These are phyloP conservation scores for Erinaceus europaeus DNA, from an alignment of 2,113 vertebrate species.

Conservation along the genomic window DNA sequence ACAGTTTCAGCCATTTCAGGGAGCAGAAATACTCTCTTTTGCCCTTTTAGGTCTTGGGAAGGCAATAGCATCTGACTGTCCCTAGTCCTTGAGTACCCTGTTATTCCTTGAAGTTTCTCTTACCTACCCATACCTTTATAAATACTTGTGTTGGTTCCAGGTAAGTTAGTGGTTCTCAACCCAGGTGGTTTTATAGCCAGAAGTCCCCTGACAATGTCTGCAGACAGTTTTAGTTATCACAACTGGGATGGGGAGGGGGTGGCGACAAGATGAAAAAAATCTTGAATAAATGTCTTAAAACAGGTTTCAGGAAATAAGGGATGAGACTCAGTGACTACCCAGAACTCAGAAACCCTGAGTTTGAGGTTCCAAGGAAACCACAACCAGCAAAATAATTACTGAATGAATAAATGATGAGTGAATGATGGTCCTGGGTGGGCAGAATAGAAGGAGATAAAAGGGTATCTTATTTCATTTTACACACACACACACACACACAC, in stretches of 20 bases:
- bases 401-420: neutral
- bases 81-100: neutral
- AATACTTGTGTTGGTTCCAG: neutral
- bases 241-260: no score
- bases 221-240: neutral
- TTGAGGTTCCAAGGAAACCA: neutral
- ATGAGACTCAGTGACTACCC: neutral
- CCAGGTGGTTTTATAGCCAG: neutral
- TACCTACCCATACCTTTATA: neutral
- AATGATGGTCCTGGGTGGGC: neutral
- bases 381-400: neutral
- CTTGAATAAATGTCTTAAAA: neutral
- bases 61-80: neutral
- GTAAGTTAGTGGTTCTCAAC: neutral
- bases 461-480: neutral
- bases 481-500: no score
- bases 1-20: neutral
- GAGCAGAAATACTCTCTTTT: neutral
- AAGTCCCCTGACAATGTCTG: neutral
- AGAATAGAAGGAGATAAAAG: neutral
- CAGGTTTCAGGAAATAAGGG: neutral
- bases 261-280: neutral
- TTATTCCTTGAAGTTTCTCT: neutral
- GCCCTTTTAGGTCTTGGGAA: neutral
- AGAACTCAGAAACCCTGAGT: neutral